phyloP scores from a whole-genome alignment of 2,888 invertebrate species.

The Malacosoma neustria region DNA sequence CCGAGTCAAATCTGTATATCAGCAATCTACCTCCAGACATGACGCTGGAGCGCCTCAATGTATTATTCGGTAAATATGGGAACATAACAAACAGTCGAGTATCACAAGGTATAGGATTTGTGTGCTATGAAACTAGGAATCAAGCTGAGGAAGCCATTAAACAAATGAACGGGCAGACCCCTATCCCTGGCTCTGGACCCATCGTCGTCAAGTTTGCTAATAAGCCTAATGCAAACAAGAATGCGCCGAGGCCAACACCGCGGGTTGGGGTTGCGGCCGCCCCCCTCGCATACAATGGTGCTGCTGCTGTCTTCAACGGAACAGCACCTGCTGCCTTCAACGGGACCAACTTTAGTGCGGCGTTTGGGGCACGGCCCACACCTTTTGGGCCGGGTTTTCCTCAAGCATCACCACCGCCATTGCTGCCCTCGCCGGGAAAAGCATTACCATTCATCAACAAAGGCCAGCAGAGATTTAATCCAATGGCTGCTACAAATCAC shows the following conservation, averaged over 20 bases:
- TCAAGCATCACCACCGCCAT: constrained; percentile 61
- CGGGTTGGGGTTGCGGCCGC: constrained; percentile 38
- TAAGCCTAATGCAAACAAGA: constrained; percentile 62
- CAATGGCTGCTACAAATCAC: constrained; percentile 65
- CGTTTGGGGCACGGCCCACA: constrained; percentile 52
- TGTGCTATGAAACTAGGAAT: constrained; percentile 58
- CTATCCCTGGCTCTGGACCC: constrained; percentile 56
- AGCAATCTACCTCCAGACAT: constrained; percentile 71
- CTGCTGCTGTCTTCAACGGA: constrained; percentile 53
- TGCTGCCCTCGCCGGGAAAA: constrained; percentile 66
- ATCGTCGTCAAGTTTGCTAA: constrained; percentile 69
- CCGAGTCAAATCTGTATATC: constrained; percentile 68
- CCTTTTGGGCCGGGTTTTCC: constrained; percentile 57
- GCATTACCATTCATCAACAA: constrained; percentile 69
- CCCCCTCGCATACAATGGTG: constrained; percentile 55
- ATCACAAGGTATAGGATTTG: constrained; percentile 69
- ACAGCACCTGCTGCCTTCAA: constrained; percentile 49
- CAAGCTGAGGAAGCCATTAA: constrained; percentile 68
- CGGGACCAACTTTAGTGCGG: constrained; percentile 48
- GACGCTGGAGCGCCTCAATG: constrained; percentile 65
- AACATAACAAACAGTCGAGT: constrained; percentile 67
- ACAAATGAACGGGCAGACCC: constrained; percentile 59
- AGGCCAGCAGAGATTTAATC: constrained; percentile 67
- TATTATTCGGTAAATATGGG: constrained; percentile 57
- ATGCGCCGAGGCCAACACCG: constrained; percentile 50